phyloP scores from a whole-genome alignment of 2,113 vertebrate species.

The Oreochromis niloticus region DNA sequence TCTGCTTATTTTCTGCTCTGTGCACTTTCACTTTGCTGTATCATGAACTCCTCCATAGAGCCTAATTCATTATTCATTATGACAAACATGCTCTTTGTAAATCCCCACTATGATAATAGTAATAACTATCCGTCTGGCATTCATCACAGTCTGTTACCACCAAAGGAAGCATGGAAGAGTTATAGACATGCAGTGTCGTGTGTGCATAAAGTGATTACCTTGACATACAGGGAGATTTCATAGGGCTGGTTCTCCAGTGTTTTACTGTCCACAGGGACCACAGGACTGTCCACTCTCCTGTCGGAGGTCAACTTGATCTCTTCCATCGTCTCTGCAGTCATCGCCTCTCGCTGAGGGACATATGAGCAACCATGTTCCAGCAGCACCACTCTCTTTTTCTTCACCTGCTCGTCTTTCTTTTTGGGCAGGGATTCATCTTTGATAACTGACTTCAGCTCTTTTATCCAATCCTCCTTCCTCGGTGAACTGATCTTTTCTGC shows the following conservation, averaged over 20 bases:
- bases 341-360: constrained; percentile 23
- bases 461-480: constrained; percentile 43
- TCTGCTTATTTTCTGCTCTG: background rate
- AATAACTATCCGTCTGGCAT: background rate
- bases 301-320: constrained; percentile 19
- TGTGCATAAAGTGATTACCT: constrained; percentile 47
- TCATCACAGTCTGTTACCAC: background rate
- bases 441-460: constrained; percentile 60
- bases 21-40: background rate
- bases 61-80: background rate
- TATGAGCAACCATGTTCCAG: constrained; percentile 44
- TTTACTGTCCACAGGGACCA: background rate
- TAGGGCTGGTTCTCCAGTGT: constrained; percentile 60
- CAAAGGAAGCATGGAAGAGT: background rate
- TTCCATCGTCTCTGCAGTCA: background rate
- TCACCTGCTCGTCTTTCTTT: constrained; percentile 35
- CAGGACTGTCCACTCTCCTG: constrained; percentile 26
- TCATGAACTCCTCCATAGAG: background rate
- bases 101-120: background rate
- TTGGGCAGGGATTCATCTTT: constrained; percentile 3
- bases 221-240: constrained; percentile 87
- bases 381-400: constrained; percentile 61
- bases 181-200: too few relatives aligned
- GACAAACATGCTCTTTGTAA: background rate
- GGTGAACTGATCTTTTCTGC: background rate